phyloP scores from a whole-genome alignment of 2,797 vertebrate species.

The Tapirus indicus region DNA sequence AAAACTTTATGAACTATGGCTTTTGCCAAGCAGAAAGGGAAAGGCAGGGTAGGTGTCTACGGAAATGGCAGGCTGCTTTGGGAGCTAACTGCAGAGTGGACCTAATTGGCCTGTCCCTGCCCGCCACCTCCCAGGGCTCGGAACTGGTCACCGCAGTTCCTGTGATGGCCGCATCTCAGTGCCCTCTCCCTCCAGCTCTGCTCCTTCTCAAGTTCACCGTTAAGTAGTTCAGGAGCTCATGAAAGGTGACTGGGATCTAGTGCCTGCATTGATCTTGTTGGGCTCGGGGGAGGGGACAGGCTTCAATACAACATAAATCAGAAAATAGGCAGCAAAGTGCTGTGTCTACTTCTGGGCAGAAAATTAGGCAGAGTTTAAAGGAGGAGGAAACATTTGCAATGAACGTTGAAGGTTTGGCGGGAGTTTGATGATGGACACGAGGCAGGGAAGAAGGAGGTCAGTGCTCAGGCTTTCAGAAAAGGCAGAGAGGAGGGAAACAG shows the following conservation, averaged over 20 bases:
- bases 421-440: not conserved
- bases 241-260: not conserved
- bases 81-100: no score
- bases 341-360: not conserved
- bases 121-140: no score
- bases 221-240: not conserved
- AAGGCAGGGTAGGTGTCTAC: rapidly evolving
- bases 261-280: no score
- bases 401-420: not conserved
- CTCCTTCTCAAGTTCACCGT: not conserved
- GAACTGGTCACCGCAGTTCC: not conserved
- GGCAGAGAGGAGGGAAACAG: not conserved
- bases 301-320: not conserved
- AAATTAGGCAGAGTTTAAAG: not conserved
- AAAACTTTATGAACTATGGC: not conserved
- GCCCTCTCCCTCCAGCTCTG: not conserved
- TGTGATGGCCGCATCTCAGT: rapidly evolving
- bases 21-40: not conserved
- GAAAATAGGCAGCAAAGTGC: not conserved
- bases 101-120: not conserved
- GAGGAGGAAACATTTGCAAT: not conserved
- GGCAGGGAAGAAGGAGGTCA: not conserved
- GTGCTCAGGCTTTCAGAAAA: not conserved
- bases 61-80: not conserved
- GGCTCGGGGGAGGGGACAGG: not conserved